These are phyloP conservation scores for Naso thynnoides DNA, from an alignment of 2,797 vertebrate genomes.

Conservation along the genomic window DNA sequence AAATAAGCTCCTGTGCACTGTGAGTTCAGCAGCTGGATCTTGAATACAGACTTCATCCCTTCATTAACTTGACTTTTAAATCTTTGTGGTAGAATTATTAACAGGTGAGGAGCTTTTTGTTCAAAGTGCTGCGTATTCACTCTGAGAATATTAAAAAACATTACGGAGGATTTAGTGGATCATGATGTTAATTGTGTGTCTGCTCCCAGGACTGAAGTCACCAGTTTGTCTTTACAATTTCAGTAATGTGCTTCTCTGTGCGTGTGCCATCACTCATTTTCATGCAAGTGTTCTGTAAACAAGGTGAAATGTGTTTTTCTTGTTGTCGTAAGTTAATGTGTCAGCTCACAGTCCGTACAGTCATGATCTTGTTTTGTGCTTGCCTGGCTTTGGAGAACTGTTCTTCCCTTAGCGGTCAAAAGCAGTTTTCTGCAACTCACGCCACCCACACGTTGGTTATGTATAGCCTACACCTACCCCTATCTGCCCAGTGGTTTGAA, in stretches of 20 bases:
- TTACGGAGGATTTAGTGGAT: neutral
- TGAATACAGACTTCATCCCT: constrained; percentile 7
- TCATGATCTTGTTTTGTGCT: constrained; percentile 42
- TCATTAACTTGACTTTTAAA: constrained; percentile 2
- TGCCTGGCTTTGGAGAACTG: constrained; percentile 36
- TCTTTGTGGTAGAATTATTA: constrained; percentile 7
- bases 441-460: constrained; percentile 67
- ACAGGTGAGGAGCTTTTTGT: neutral
- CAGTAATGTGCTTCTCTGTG: neutral
- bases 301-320: constrained; percentile 7
- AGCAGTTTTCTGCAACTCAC: constrained; percentile 66
- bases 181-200: neutral
- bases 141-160: neutral
- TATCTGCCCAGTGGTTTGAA: constrained; percentile 65
- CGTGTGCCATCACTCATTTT: constrained; percentile 18
- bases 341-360: constrained; percentile 17
- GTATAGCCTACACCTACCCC: constrained; percentile 67
- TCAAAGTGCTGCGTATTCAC: neutral
- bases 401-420: constrained; percentile 55
- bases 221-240: neutral
- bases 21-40: constrained; percentile 13
- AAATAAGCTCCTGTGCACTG: constrained; percentile 17
- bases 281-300: constrained; percentile 2
- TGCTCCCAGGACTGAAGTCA: neutral
- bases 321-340: constrained; percentile 36